A percentile compares a stretch with the other conserved stretches of the same genome.
Conservation (phyloP, 2,113 vertebrate species). For the Picathartes gymnocephalus region DNA sequence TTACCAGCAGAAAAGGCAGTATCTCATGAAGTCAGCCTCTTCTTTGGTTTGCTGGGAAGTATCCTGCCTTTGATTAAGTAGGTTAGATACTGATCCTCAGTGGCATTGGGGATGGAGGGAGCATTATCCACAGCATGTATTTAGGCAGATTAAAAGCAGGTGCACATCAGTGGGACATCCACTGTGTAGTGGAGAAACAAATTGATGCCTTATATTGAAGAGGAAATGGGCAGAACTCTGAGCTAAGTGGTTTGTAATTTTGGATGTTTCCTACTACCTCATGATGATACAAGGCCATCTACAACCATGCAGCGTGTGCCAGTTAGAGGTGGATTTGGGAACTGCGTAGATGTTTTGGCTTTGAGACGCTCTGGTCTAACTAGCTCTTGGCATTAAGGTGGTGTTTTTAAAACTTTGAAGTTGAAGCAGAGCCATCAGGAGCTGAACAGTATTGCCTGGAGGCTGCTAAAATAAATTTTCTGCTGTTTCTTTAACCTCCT, state of each 20-base stretch:
- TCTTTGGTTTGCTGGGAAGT: not conserved
- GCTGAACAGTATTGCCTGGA: not conserved
- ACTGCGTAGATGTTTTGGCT: not conserved
- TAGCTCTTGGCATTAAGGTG: not conserved
- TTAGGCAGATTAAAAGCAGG: not conserved
- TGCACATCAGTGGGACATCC: fast-evolving
- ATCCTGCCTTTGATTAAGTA: not conserved
- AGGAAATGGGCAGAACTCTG: not conserved
- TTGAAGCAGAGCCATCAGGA: not conserved
- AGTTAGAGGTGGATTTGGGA: not conserved
- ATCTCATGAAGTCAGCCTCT: fast-evolving
- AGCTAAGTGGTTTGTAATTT: not conserved
- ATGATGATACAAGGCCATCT: not conserved
- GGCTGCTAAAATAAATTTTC: not conserved
- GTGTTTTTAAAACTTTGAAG: not conserved
- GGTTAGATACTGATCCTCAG: not conserved
- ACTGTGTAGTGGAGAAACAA: not conserved
- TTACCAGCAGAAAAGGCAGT: not conserved
- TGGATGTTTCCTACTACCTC: not conserved
- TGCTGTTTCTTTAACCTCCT: not conserved
- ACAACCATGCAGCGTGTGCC: not conserved
- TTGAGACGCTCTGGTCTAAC: not conserved
- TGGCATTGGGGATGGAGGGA: not conserved
- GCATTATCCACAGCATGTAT: not conserved
- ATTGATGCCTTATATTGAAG: not conserved